Base-by-base conservation (phyloP, 53 echinoderm and acorn worm genomes). In the Temnopleurus reevesii region DNA sequence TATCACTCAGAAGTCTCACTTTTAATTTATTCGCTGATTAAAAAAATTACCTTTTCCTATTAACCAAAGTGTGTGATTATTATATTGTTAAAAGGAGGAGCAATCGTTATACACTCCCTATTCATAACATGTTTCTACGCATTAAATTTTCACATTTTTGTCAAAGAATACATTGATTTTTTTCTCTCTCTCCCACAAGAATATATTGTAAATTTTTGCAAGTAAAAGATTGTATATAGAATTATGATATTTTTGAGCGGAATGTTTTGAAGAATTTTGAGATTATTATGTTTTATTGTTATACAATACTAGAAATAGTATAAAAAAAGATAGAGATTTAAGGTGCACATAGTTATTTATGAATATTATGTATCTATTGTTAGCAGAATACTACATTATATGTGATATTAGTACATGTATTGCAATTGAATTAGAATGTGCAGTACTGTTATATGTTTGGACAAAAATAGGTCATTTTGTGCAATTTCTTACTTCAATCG, bases 1-100 rank as follows among this genome's bases (percentile, higher is more conserved):
- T 63, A 33, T 15, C 17, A 63, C 17, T 31, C 4, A 17, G 5
- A 23, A 36, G 17, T 26, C 27, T n/a, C 10, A 26, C 26, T 58
- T 57, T 26, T 24, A 58, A n/a, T 58, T 9, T 27, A 58, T 58
- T 0, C 24, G 58, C 58, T 55, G 25, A 58, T 26, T 26, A 24
- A 58, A 27, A 26, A 58, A 58, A 24, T 58, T 4, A 58, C n/a
- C n/a, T n/a, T n/a, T n/a, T 2, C 23, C 17, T 31, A 30, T 63
- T 63, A n/a, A 63, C 63, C 63, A 34, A 63, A 63, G 63, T 63
- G 63, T 63, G 63, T 63, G 63, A 63, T 33, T 63, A 34, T 5
- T 63, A 23, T 63, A 34, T 5, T 31, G 35, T 18, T 3, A 21
- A 63, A 17, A 33, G 25, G 58, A 27, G 28, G 21, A 58, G 12